These are phyloP conservation scores for Anoplopoma fimbria DNA, from an alignment of 2,113 vertebrate species.

Conservation along the genomic window DNA sequence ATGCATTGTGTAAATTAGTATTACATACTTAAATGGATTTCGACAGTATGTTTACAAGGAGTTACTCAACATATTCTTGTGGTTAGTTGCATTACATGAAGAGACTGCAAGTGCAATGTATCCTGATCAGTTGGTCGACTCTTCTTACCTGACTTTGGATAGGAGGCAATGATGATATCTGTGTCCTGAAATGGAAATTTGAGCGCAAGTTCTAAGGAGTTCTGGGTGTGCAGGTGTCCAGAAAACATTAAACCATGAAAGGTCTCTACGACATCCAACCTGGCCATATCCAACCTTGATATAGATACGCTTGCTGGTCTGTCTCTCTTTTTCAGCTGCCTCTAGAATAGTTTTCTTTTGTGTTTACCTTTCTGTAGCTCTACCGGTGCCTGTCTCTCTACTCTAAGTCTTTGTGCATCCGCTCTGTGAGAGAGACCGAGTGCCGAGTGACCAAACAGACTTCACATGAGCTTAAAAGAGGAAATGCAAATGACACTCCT, in stretches of 20 bases:
- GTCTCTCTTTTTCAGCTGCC: background rate
- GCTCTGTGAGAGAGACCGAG: background rate
- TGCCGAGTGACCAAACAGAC: background rate
- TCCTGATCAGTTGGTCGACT: background rate
- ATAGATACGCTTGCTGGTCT: background rate
- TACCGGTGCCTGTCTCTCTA: background rate
- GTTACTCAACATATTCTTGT: background rate
- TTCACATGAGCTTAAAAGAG: background rate
- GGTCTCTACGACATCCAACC: constrained; percentile 82
- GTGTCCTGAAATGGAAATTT: constrained; percentile 83
- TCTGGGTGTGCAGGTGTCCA: constrained; percentile 87
- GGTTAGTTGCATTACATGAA: background rate
- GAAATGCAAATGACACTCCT: background rate
- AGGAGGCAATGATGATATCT: constrained; percentile 87
- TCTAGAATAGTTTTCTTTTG: background rate
- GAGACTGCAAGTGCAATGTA: background rate
- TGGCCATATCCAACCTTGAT: constrained; percentile 74
- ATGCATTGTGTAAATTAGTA: background rate
- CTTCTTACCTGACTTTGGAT: constrained; percentile 89
- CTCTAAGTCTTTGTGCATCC: background rate
- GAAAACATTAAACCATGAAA: constrained; percentile 83
- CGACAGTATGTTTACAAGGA: background rate
- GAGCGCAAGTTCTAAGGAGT: constrained; percentile 81
- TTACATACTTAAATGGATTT: background rate
- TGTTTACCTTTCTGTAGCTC: background rate